Evolutionary conservation across 2,888 invertebrate genomes (phyloP), one percentile per base, ranked within the genome.

Genomic region (Erebia epiphron): DNA sequence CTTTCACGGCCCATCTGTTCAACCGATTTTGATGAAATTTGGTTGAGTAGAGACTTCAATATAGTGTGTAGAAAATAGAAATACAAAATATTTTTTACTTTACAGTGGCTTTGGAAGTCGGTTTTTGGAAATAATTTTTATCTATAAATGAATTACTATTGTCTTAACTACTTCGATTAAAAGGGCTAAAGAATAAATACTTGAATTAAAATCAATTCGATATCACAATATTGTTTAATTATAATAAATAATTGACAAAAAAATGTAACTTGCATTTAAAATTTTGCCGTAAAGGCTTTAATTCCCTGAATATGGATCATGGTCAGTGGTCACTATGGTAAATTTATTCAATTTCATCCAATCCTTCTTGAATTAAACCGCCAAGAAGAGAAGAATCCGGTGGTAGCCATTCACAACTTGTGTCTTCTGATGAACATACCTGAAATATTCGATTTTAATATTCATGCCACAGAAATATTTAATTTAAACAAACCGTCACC

Each of bases 331-430:
- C 46, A 46, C 14, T 13, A 57, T 21, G 8, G 18, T 67, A 43
- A 56, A 16, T 70, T 75, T 57, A 73, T 71, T 72, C 70, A 57
- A 70, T 63, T 63, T 79, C 76, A 78, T 90, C 78, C 46, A 79
- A 63, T 78, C 91, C 89, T 72, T 91, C 89, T 72, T 79, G 84
- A 1, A 89, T 75, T 49, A 91, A 78, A 26, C 87, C 91, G 26
- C 85, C 89, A 1, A 92, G 84, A 7, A 92, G 80, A 26, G 87
- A 83, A 11, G 87, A 87, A 72, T 91, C 90, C n/a, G 92, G 91
- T 62, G 93, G 92, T 61, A 93, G 79, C 93, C 93, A 93, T 75
- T 93, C 93, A 74, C 93, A 93, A 76, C 93, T 93, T 1, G 93
- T 93, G 72, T 93, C 92, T 77, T 92, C 93, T 9, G 93, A 93